Evolutionary conservation across 2,113 vertebrate species (phyloP).

Genomic region (Caretta caretta): DNA sequence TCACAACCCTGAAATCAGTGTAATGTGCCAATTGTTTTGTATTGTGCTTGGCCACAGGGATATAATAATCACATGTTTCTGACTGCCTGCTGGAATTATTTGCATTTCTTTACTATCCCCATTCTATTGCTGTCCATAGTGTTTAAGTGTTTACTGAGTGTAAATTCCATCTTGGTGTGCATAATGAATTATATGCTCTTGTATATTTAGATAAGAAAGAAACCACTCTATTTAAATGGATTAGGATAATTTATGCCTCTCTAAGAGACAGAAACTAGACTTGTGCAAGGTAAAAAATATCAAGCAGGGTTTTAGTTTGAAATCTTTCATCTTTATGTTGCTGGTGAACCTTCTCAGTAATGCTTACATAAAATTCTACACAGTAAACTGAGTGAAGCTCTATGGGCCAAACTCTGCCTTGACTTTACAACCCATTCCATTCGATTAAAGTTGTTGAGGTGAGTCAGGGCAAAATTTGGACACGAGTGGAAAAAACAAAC

Average conservation of each 20-base stretch:
- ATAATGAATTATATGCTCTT: not conserved
- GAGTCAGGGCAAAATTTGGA: not conserved
- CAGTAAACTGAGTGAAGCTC: not conserved
- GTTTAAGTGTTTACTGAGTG: not conserved
- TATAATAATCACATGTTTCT: not conserved
- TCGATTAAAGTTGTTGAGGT: not conserved
- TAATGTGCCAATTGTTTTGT: not conserved
- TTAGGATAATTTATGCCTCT: constrained; percentile 36
- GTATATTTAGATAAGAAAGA: not conserved
- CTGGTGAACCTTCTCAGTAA: not conserved
- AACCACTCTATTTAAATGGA: not conserved
- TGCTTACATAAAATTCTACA: not conserved
- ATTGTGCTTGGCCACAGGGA: not conserved
- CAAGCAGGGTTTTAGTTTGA: not conserved
- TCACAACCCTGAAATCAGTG: constrained; percentile 3
- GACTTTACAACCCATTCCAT: not conserved
- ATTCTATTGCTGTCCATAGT: not conserved
- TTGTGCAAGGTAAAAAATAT: not conserved
- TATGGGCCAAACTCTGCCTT: not conserved
- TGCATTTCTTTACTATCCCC: not conserved
- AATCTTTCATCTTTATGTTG: not conserved
- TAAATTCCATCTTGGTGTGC: not conserved
- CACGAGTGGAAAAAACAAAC: not conserved
- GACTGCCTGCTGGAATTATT: not conserved
- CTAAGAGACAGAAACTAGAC: constrained; percentile 18